Percentiles rank a stretch among this genome's conserved stretches.
phyloP scores from a whole-genome alignment of 2,888 invertebrate genomes.

The Urechis unicinctus region DNA sequence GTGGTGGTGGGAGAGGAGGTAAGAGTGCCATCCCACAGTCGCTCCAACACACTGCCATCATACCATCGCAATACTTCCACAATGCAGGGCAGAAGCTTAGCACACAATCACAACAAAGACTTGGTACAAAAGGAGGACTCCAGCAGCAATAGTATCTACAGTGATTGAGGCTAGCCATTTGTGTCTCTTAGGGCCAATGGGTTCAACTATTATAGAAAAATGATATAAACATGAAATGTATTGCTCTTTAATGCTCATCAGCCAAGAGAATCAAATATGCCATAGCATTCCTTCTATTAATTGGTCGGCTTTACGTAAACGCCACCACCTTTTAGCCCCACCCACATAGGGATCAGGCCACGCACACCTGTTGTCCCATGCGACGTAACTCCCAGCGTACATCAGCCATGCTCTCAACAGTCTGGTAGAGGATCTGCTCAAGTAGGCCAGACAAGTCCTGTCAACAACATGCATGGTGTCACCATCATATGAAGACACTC shows the following conservation, averaged over 20 bases:
- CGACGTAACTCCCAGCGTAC: constrained; percentile 40
- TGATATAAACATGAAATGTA: no score
- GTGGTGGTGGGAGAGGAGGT: neutral
- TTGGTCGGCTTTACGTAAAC: neutral
- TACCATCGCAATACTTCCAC: constrained; percentile 45
- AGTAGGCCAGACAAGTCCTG: constrained; percentile 25
- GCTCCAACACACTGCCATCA: constrained; percentile 33
- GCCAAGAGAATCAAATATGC: no score
- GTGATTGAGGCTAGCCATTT: no score
- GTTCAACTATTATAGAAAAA: no score
- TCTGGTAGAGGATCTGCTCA: constrained; percentile 31
- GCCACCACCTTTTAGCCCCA: neutral
- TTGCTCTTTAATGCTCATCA: no score
- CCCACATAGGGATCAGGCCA: neutral
- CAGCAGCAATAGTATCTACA: no score
- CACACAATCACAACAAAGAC: no score
- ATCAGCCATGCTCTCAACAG: constrained; percentile 39
- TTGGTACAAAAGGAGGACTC: no score
- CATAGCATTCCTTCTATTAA: neutral
- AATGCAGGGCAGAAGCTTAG: constrained; percentile 37
- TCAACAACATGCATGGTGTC: no score
- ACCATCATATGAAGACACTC: no score
- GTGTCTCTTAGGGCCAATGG: no score
- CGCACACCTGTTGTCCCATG: constrained; percentile 39
- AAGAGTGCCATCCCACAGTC: constrained; percentile 14